Base-by-base conservation (phyloP, 2,888 invertebrate genomes). In the Lasioglossum lativentre region DNA sequence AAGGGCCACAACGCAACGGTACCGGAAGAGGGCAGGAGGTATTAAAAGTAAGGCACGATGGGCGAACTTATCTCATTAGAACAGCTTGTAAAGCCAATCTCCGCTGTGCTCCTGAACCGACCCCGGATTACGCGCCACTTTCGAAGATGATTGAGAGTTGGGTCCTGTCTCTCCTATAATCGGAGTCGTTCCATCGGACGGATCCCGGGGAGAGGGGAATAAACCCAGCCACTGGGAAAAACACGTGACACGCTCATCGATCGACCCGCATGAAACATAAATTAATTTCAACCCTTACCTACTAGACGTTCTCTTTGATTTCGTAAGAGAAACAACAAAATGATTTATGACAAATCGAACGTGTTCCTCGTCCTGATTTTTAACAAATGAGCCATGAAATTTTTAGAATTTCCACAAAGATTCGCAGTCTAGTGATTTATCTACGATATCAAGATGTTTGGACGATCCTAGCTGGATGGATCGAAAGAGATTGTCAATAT, bases 21-120 rank as follows among this genome's bases (percentile, higher is more conserved):
- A 71, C 71, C 75, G 78, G 79, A 52, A 86, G 85, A 75, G 82
- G 77, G 82, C 84, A 86, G 82, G 90, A 90, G 93, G 93, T 93
- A 93, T 92, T 93, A 93, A 93, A 93, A 93, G 93, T 93, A 91
- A 93, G 91, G 90, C 90, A 92, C 91, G 90, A 91, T 89, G 92
- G 90, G 91, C 91, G 92, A 93, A 93, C 92, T 93, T 93, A 93
- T 93, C 93, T 93, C 93, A 93, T 93, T 93, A 93, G 93, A 93
- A 93, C 92, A 91, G 92, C 92, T 92, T 93, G 92, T 92, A 92
- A 88, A 86, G 91, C 91, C 92, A 91, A 92, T 91, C 92, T 91
- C 90, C 90, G 88, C 82, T 82, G 75, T 82, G 86, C 89, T 84
- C 85, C 86, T 80, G 85, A 83, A 78, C 84, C 91, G 86, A 84